Evolutionary conservation across 1,140 invertebrate genomes (phyloP).

Genomic region (Spodoptera litura): DNA sequence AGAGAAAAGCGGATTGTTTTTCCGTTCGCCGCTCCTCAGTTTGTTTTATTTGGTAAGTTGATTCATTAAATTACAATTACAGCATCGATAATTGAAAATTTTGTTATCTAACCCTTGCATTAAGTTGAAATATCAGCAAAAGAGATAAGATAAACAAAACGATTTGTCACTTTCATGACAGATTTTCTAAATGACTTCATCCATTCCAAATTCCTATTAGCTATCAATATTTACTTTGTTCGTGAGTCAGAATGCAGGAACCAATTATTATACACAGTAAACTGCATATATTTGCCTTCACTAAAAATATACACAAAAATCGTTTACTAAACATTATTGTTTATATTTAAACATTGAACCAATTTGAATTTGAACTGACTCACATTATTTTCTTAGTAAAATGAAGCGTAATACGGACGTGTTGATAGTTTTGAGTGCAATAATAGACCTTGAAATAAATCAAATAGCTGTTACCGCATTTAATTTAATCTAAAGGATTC

Average conservation of each 20-base stretch:
- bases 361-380: neutral
- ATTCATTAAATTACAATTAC: neutral
- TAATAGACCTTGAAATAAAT: neutral
- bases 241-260: neutral
- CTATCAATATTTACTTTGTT: neutral
- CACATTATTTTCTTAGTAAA: too few species aligned
- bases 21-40: neutral
- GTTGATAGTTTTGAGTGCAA: too few species aligned
- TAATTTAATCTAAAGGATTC: constrained; percentile 1
- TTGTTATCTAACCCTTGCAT: neutral
- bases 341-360: neutral
- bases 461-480: neutral
- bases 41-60: constrained; percentile 29
- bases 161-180: constrained; percentile 5
- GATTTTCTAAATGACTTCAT: too few species aligned
- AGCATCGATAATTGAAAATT: neutral
- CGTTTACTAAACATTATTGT: constrained; percentile 1
- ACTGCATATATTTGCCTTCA: neutral
- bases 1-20: constrained; percentile 36
- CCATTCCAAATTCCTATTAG: too few species aligned
- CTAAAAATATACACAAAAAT: neutral
- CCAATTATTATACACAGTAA: neutral
- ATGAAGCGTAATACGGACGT: too few species aligned
- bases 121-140: neutral
- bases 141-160: constrained; percentile 25